Percentiles rank a stretch among this genome's conserved stretches.
Evolutionary conservation across 2,888 invertebrate genomes (phyloP).

Genomic region (Eristalinus sepulchralis): DNA sequence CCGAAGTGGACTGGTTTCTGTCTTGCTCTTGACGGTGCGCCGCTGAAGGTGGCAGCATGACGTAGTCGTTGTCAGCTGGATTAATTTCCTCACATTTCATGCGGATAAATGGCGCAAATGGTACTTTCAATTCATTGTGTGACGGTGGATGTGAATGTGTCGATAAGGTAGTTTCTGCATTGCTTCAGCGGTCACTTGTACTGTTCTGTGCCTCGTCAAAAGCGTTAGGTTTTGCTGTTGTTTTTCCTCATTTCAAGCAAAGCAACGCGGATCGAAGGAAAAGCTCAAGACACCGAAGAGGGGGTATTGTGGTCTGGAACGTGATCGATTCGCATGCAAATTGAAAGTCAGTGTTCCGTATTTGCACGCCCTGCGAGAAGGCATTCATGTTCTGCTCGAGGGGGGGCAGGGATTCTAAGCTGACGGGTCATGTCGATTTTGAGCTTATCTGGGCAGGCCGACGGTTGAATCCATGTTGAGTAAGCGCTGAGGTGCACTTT

Average conservation of each 20-base stretch:
- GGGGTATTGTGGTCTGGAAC: conserved; percentile 19
- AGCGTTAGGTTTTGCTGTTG: conserved; percentile 12
- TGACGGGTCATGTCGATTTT: neutral
- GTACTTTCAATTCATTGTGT: neutral
- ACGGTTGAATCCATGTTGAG: neutral
- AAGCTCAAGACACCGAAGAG: neutral
- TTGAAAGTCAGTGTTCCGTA: conserved; percentile 36
- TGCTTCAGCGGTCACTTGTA: neutral
- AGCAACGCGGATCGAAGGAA: neutral
- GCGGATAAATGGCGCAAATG: conserved; percentile 22
- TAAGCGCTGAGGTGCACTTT: neutral
- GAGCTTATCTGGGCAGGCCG: neutral
- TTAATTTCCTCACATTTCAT: conserved; percentile 31
- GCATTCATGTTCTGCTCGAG: conserved; percentile 34
- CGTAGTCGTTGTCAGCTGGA: neutral
- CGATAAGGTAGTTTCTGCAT: neutral
- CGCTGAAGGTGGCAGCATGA: neutral
- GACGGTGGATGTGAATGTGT: neutral
- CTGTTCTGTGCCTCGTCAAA: conserved; percentile 20
- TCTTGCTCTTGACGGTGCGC: neutral
- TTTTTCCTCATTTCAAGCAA: neutral
- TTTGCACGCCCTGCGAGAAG: neutral
- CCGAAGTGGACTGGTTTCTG: conserved; percentile 14
- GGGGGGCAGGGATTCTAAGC: neutral
- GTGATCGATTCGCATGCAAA: conserved; percentile 37